Conservation (phyloP, 1,140 invertebrate species). For the Drosophila ogumai region DNA sequence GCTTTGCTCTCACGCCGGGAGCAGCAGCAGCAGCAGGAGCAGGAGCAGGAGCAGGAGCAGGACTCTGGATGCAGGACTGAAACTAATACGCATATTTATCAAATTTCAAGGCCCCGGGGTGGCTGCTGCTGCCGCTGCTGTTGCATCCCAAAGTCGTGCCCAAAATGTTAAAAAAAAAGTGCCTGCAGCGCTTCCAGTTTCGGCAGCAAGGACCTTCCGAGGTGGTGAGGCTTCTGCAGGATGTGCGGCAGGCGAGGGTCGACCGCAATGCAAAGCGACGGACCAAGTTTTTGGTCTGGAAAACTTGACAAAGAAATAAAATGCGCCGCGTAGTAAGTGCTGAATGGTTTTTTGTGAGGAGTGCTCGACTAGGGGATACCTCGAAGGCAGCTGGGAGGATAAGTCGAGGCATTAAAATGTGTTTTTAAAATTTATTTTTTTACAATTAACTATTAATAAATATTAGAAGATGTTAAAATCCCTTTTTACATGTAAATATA, state of each 20-base stretch:
- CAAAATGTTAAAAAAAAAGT: conserved; percentile 43
- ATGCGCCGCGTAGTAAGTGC: conserved; percentile 33
- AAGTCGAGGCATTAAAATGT: no score
- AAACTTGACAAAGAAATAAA: conserved; percentile 65
- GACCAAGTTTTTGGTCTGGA: conserved; percentile 68
- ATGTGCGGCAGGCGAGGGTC: background rate
- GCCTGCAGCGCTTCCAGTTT: conserved; percentile 65
- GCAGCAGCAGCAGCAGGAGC: background rate
- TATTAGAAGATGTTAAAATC: no score
- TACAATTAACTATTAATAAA: no score
- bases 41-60: background rate
- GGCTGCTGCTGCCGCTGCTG: conserved; percentile 30
- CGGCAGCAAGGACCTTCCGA: background rate
- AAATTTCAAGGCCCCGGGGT: conserved; percentile 74
- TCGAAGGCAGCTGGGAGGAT: background rate
- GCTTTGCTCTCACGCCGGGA: conserved; percentile 16
- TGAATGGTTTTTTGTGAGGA: conserved; percentile 1
- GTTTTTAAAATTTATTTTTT: no score
- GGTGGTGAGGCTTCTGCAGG: background rate
- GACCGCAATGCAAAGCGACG: conserved; percentile 72
- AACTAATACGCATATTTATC: conserved; percentile 83
- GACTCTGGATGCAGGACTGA: conserved; percentile 34
- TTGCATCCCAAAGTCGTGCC: conserved; percentile 32
- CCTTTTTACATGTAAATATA: no score
- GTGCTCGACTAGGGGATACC: conserved; percentile 7